Percentiles rank a stretch among this genome's conserved stretches.
Evolutionary conservation across 2,888 invertebrate species (phyloP).

Genomic region (Molorchus minor): DNA sequence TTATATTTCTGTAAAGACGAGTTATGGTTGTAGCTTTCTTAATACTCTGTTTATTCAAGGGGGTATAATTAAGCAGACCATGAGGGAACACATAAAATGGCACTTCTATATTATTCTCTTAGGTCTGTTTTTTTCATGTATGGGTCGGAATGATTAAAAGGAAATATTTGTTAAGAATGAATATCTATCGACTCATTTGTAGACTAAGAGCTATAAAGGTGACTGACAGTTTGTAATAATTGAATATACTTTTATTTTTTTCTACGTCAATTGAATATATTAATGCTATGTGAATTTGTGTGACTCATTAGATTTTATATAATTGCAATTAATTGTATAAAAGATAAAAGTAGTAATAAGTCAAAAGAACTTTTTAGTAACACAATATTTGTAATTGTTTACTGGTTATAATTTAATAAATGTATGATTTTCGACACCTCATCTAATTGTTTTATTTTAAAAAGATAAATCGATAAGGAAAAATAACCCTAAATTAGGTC

Average conservation of each 20-base stretch:
- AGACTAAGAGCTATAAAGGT: slow-evolving; percentile 8
- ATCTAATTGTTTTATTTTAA: neutral
- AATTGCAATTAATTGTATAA: neutral
- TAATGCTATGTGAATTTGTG: slow-evolving; percentile 6
- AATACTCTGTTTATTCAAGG: too few relatives aligned
- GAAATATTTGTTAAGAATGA: slow-evolving; percentile 16
- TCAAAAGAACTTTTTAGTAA: neutral
- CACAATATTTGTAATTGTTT: neutral
- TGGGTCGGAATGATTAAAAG: neutral
- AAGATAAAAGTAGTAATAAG: neutral
- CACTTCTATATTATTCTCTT: neutral
- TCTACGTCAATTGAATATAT: slow-evolving; percentile 7
- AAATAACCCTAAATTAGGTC: too few relatives aligned
- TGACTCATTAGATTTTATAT: slow-evolving; percentile 4
- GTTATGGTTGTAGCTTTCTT: too few relatives aligned
- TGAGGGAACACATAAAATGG: neutral
- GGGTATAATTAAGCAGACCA: neutral
- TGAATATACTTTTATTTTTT: slow-evolving; percentile 12
- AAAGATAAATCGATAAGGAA: neutral
- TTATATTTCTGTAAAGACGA: too few relatives aligned
- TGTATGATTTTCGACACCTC: neutral
- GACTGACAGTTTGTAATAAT: slow-evolving; percentile 16
- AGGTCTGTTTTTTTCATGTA: neutral
- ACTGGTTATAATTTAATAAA: neutral
- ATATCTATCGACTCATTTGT: neutral